Conservation (phyloP, 2,888 invertebrate genomes). For the Drosophila falleni region DNA sequence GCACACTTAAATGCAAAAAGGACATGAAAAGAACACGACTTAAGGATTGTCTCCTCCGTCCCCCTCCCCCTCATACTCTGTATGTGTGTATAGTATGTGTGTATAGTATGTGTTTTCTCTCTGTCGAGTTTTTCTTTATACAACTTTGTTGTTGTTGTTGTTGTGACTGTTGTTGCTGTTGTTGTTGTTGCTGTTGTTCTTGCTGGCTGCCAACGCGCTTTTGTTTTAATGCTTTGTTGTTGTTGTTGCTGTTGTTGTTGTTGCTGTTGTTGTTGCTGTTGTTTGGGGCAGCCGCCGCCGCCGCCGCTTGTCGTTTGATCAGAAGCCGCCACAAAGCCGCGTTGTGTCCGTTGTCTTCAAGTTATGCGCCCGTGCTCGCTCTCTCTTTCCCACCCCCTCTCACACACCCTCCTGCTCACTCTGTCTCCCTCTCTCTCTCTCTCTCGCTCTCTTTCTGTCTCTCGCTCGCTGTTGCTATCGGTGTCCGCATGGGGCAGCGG, state of each 20-base stretch:
- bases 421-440: neutral
- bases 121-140: neutral
- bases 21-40: constrained; percentile 79
- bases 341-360: constrained; percentile 36
- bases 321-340: constrained; percentile 62
- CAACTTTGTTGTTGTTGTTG: constrained; percentile 11
- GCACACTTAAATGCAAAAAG: constrained; percentile 80
- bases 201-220: constrained; percentile 73
- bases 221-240: constrained; percentile 62
- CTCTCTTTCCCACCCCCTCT: neutral
- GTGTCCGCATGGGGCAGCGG: constrained; percentile 62
- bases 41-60: constrained; percentile 70
- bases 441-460: neutral
- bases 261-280: constrained; percentile 39
- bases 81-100: neutral
- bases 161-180: constrained; percentile 1
- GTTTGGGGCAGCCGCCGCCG: constrained; percentile 48
- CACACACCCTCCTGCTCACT: neutral
- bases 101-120: neutral
- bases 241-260: constrained; percentile 42
- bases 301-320: constrained; percentile 68
- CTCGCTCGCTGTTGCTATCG: constrained; percentile 16
- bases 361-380: constrained; percentile 57
- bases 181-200: constrained; percentile 32
- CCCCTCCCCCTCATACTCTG: constrained; percentile 5